Evolutionary conservation across 2,888 invertebrate species (phyloP).

Genomic region (Agonopterix alstromeriana): DNA sequence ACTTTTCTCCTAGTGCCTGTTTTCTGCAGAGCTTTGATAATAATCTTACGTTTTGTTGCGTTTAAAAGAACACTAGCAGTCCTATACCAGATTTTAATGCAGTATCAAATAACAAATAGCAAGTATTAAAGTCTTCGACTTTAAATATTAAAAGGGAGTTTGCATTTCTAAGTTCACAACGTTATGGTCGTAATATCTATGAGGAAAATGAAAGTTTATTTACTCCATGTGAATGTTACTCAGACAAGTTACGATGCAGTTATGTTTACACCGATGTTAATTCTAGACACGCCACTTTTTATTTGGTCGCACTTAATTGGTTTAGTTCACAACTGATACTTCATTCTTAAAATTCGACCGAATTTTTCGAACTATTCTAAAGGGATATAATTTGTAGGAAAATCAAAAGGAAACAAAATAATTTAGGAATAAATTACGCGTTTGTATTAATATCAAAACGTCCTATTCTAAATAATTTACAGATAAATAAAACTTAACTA

Average conservation of each 20-base stretch:
- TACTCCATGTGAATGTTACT: constrained; percentile 4
- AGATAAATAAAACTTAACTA: constrained; percentile 36
- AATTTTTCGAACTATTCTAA: constrained; percentile 5
- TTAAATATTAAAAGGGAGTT: no score
- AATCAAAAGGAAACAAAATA: constrained; percentile 41
- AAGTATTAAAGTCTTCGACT: no score
- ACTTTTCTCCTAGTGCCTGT: no score
- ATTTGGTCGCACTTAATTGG: background rate
- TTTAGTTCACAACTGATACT: background rate
- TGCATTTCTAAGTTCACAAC: no score
- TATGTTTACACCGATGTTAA: constrained; percentile 5
- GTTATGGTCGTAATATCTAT: no score
- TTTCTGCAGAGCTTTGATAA: no score
- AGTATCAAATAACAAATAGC: no score
- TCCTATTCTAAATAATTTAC: constrained; percentile 36
- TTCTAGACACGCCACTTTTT: background rate
- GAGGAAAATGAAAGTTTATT: constrained; percentile 17
- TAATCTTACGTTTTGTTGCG: no score
- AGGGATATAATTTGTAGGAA: constrained; percentile 19
- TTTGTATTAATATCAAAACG: constrained; percentile 53
- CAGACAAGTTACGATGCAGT: constrained; percentile 9
- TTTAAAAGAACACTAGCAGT: no score
- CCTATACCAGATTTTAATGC: no score
- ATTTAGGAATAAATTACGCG: constrained; percentile 43
- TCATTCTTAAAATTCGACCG: background rate